Percentiles rank a stretch among this genome's conserved stretches.
Conservation (phyloP, 2,888 invertebrate species). For the Mactromeris polynyma region DNA sequence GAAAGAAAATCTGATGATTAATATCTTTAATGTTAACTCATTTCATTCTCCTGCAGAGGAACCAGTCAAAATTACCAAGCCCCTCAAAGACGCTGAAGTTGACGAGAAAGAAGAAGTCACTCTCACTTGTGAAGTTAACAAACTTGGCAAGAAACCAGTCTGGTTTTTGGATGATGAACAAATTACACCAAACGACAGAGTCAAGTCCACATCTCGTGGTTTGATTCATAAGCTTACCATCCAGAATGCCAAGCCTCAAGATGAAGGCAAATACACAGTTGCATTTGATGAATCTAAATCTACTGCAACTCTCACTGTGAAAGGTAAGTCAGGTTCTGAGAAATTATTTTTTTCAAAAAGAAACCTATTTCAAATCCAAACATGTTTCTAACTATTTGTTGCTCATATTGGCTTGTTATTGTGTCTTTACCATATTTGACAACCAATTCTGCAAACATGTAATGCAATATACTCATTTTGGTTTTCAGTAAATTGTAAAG, state of each 20-base stretch:
- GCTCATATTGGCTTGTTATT: too few species aligned
- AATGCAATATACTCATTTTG: too few species aligned
- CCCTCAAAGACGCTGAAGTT: constrained; percentile 82
- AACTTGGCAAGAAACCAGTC: constrained; percentile 81
- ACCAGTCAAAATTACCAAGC: constrained; percentile 79
- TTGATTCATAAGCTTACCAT: constrained; percentile 82
- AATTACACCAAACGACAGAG: constrained; percentile 77
- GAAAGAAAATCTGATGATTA: too few species aligned
- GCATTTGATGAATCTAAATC: constrained; percentile 81
- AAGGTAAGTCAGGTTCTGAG: constrained; percentile 79
- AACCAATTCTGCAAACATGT: too few species aligned
- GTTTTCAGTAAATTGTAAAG: too few species aligned
- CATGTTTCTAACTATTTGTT: too few species aligned
- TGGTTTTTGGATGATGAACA: constrained; percentile 86
- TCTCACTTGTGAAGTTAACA: constrained; percentile 84
- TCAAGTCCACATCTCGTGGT: constrained; percentile 80
- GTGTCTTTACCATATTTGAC: too few species aligned
- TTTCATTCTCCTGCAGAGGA: constrained; percentile 77
- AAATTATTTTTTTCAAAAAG: too few species aligned
- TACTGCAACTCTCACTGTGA: constrained; percentile 81
- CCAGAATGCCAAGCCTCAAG: constrained; percentile 82
- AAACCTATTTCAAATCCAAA: too few species aligned
- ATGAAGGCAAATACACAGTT: constrained; percentile 86
- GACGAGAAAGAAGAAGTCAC: constrained; percentile 80
- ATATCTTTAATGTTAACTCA: too few species aligned